Percentiles rank a stretch among this genome's conserved stretches.
These are phyloP conservation scores for Zophobas atratus DNA, from an alignment of 1,140 invertebrate species.

Conservation along the genomic window DNA sequence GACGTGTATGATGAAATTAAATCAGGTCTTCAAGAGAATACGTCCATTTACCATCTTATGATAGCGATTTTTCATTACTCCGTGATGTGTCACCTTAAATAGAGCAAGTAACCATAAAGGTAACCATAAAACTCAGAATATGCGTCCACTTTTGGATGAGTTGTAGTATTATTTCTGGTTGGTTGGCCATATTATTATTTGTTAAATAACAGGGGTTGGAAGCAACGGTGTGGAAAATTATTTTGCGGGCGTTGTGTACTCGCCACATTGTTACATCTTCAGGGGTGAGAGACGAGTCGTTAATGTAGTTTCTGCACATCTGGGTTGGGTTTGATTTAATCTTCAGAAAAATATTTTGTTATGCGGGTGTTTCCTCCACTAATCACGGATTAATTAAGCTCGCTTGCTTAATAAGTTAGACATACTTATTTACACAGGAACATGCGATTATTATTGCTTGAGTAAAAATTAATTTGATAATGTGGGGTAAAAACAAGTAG, in stretches of 20 bases:
- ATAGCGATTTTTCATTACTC: background rate
- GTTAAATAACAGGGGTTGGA: constrained; percentile 50
- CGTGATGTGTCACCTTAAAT: constrained; percentile 21
- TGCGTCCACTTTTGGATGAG: constrained; percentile 9
- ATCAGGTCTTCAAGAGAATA: background rate
- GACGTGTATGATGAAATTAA: background rate
- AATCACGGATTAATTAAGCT: constrained; percentile 30
- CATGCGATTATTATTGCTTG: constrained; percentile 5
- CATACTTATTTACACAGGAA: constrained; percentile 9
- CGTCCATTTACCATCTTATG: too few species aligned
- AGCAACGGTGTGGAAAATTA: constrained; percentile 42
- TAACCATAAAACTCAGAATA: constrained; percentile 27
- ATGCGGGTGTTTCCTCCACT: constrained; percentile 27
- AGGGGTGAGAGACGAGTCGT: constrained; percentile 15
- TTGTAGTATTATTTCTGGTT: constrained; percentile 48
- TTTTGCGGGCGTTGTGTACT: constrained; percentile 46
- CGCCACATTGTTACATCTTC: constrained; percentile 45
- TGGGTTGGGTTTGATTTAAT: constrained; percentile 29
- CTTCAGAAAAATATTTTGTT: constrained; percentile 41
- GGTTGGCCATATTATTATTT: constrained; percentile 48
- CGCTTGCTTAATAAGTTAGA: constrained; percentile 21
- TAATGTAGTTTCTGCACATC: constrained; percentile 27
- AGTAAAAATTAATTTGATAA: background rate
- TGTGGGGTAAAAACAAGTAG: too few species aligned
- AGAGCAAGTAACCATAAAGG: background rate